These are phyloP conservation scores for Ochropleura leucogaster DNA, from an alignment of 2,888 invertebrate species.

Conservation along the genomic window DNA sequence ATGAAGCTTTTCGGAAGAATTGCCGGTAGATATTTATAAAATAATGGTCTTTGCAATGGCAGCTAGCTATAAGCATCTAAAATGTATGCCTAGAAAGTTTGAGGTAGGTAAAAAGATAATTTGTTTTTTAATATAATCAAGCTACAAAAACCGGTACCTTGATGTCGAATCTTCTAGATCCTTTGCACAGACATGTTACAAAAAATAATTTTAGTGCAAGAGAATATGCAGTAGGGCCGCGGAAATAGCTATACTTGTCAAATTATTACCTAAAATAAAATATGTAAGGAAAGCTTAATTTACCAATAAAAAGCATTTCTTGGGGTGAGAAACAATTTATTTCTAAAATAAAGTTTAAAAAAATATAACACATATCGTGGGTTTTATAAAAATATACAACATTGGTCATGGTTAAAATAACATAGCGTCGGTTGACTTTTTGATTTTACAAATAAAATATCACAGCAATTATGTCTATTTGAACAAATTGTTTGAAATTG, in stretches of 20 bases:
- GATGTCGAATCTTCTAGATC: slow-evolving; percentile 59
- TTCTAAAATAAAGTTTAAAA: slow-evolving; percentile 31
- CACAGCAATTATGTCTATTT: slow-evolving; percentile 40
- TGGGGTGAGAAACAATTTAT: slow-evolving; percentile 56
- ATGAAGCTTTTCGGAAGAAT: neutral
- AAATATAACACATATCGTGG: slow-evolving; percentile 18
- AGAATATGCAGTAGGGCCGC: neutral
- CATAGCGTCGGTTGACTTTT: slow-evolving; percentile 5
- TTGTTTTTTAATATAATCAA: slow-evolving; percentile 7
- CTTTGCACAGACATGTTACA: slow-evolving; percentile 74
- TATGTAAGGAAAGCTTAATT: neutral
- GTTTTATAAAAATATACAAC: slow-evolving; percentile 1
- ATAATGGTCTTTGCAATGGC: neutral
- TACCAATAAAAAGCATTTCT: slow-evolving; percentile 13
- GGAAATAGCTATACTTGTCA: neutral
- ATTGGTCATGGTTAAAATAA: slow-evolving; percentile 21
- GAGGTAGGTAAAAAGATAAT: neutral
- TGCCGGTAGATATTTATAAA: neutral
- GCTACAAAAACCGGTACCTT: slow-evolving; percentile 42
- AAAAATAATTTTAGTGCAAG: slow-evolving; percentile 37
- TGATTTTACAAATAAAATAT: slow-evolving; percentile 43
- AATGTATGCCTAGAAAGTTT: neutral
- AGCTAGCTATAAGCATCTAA: slow-evolving; percentile 7
- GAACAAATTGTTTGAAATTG: neutral
- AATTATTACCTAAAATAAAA: neutral